Evolutionary conservation across 2,888 invertebrate species (phyloP), one percentile per base, ranked within the genome.

Genomic region (Tiliacea aurago): DNA sequence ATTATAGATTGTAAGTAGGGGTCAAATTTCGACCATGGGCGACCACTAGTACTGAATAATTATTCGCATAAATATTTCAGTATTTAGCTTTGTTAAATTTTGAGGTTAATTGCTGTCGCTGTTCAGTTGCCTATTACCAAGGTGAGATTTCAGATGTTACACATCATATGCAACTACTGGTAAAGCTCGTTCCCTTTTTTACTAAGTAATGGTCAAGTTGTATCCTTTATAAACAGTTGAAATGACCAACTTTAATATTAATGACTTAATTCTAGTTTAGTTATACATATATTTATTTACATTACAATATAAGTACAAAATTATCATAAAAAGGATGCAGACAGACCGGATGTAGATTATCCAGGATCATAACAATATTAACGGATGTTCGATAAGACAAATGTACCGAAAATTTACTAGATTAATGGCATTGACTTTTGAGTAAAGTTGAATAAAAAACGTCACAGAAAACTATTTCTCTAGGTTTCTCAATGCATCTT

Each of bases 261-360:
- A 47, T 15, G 0, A 9, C 4, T 64, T 23, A 11, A n/a, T 10
- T 4, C 37, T 51, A 41, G 45, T 4, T 37, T 6, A 53, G 28
- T 23, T 15, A 18, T 0, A 6, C 10, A 49, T 75, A 33, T 76
- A 53, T 76, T 70, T 63, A 63, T 72, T 65, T 28, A 41, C 15
- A 41, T 41, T 33, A 28, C 2, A 64, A 49, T 15, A 49, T 23
- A 13, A 28, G 55, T 33, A 47, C 18, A n/a, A 76, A 20, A 9
- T 59, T 71, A 67, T 65, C 67, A 47, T 4, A 13, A 0, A 83
- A 23, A 66, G 74, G 66, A 65, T 68, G 58, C 53, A 65, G 43
- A 20, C 28, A 2, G 6, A 6, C 10, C 63, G 80, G 83, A 80
- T 51, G 43, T 18, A 78, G 68, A 69, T 83, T 78, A 83, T 73